These are phyloP conservation scores for Todus mexicanus DNA, from an alignment of 2,797 vertebrate genomes.

Conservation along the genomic window DNA sequence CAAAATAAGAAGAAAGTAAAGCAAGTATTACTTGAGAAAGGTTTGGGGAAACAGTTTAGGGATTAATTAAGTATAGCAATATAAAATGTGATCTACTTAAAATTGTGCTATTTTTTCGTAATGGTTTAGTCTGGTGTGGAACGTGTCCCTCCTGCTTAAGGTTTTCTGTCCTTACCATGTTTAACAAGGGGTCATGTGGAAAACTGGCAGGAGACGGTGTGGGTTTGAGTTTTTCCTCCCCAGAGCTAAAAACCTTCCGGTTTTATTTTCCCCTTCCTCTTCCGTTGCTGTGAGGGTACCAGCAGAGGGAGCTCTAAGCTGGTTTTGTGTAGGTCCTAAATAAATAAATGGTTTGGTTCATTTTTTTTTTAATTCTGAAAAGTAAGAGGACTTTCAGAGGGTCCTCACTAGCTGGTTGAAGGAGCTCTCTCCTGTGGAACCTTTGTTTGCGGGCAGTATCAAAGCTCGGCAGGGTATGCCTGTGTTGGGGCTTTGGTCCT, in stretches of 20 bases:
- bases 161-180: not conserved
- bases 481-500: rapidly evolving
- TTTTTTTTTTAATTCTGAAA: not conserved
- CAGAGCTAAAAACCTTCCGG: rapidly evolving
- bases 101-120: not conserved
- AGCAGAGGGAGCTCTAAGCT: conserved; percentile 52
- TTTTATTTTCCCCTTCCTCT: not conserved
- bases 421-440: not conserved
- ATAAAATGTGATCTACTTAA: no score
- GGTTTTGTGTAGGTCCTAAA: not conserved
- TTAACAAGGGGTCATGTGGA: rapidly evolving
- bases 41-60: not conserved
- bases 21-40: not conserved
- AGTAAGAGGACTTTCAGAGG: not conserved
- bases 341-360: rapidly evolving
- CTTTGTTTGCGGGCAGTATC: not conserved
- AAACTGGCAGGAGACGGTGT: not conserved
- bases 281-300: not conserved
- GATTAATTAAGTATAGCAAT: not conserved
- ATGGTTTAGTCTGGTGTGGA: not conserved
- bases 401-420: not conserved
- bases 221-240: not conserved
- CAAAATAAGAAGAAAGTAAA: not conserved
- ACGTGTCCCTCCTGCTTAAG: rapidly evolving
- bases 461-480: rapidly evolving